A percentile compares a stretch with the other conserved stretches of the same genome.
phyloP scores from a whole-genome alignment of 2,113 vertebrate genomes.

The Cichladusa arquata region DNA sequence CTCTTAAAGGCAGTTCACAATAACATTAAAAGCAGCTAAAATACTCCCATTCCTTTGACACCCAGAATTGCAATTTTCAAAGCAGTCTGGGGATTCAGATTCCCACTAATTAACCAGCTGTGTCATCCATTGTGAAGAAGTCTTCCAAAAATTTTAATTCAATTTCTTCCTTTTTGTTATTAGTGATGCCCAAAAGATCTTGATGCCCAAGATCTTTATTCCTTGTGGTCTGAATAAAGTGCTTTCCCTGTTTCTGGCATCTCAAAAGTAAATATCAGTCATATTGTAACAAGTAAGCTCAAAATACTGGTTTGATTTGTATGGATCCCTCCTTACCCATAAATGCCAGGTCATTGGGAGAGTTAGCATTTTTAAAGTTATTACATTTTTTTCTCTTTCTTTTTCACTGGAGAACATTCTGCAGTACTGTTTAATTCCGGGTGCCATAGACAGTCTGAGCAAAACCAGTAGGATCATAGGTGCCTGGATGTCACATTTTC shows the following conservation, averaged over 20 bases:
- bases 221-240: background rate
- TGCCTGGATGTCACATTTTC: background rate
- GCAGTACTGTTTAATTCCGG: background rate
- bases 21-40: conserved; percentile 6
- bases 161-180: background rate
- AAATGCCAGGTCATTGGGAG: background rate
- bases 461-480: background rate
- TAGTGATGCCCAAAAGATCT: background rate
- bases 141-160: background rate
- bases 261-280: background rate
- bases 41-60: background rate
- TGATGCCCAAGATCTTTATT: background rate
- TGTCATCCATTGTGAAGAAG: background rate
- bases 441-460: background rate
- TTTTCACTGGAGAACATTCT: background rate
- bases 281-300: background rate
- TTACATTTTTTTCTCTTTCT: background rate
- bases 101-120: background rate
- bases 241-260: background rate
- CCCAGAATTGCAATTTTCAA: background rate
- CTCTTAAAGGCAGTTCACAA: background rate
- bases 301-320: background rate
- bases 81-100: background rate
- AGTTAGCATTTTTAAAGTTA: background rate
- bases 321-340: background rate